Evolutionary conservation across 2,797 vertebrate species (phyloP).

Genomic region (Amazona ochrocephala): DNA sequence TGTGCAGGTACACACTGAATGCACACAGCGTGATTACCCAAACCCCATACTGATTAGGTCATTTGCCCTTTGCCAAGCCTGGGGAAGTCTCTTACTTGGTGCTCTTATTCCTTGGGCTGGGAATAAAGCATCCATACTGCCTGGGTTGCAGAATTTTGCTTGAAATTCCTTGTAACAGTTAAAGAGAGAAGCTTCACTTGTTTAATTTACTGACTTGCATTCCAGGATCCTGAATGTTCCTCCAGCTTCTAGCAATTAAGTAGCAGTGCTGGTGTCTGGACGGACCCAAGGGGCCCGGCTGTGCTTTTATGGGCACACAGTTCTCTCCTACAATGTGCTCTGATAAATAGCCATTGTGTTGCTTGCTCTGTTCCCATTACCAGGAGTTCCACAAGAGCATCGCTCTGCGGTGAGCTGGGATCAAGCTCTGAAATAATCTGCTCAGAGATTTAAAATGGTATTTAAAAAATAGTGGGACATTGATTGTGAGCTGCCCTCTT

Average conservation of each 20-base stretch:
- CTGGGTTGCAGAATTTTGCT: not conserved
- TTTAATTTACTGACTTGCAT: slow-evolving; percentile 42
- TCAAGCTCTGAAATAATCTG: slow-evolving; percentile 50
- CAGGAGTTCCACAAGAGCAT: slow-evolving; percentile 33
- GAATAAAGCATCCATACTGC: not conserved
- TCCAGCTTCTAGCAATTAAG: slow-evolving; percentile 21
- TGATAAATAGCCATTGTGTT: slow-evolving; percentile 44
- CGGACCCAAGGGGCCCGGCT: slow-evolving; percentile 19
- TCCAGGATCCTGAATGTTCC: slow-evolving; percentile 33
- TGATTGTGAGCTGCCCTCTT: not conserved
- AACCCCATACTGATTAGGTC: not conserved
- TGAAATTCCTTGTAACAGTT: not conserved
- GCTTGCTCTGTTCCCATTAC: slow-evolving; percentile 38
- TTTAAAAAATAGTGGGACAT: slow-evolving; percentile 33
- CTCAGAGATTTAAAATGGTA: slow-evolving; percentile 26
- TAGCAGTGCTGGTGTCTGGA: slow-evolving; percentile 45
- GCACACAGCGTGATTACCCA: not conserved
- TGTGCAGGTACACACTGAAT: not conserved
- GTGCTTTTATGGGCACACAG: slow-evolving; percentile 59
- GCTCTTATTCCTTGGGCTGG: not conserved
- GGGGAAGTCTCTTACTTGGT: not conserved
- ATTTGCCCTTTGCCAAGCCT: not conserved
- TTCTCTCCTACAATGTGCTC: slow-evolving; percentile 35
- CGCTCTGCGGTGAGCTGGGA: not conserved
- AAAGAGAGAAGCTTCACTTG: slow-evolving; percentile 32